Conservation (phyloP, 2,113 vertebrate species). For the Pteropus alecto region DNA sequence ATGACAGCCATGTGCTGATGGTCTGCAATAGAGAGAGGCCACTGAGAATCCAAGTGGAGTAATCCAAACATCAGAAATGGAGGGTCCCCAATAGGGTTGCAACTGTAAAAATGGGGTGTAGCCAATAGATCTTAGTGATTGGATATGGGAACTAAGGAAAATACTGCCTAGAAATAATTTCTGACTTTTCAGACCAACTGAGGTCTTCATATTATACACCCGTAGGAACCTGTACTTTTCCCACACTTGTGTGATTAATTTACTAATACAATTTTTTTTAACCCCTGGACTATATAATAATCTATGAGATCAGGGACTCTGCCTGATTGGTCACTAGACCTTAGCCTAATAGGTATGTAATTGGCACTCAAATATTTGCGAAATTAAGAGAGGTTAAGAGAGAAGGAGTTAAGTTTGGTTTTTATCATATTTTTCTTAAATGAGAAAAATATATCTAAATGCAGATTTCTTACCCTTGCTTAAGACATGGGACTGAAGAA, state of each 20-base stretch:
- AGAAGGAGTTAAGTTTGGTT: background rate
- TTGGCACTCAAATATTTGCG: background rate
- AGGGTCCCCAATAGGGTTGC: background rate
- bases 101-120: background rate
- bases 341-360: background rate
- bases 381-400: conserved; percentile 3
- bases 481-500: background rate
- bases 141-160: background rate
- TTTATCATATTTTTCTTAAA: conserved; percentile 23
- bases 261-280: background rate
- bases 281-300: background rate
- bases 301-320: background rate
- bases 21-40: background rate
- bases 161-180: background rate
- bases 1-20: background rate
- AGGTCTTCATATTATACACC: background rate
- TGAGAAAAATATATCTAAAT: background rate
- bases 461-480: background rate
- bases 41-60: background rate
- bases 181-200: background rate
- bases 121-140: background rate
- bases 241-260: background rate
- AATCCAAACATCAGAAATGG: background rate
- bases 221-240: background rate
- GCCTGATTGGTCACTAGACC: background rate